A percentile compares a stretch with the other conserved stretches of the same genome.
phyloP scores from a whole-genome alignment of 2,113 vertebrate species.

The Esox niger region DNA sequence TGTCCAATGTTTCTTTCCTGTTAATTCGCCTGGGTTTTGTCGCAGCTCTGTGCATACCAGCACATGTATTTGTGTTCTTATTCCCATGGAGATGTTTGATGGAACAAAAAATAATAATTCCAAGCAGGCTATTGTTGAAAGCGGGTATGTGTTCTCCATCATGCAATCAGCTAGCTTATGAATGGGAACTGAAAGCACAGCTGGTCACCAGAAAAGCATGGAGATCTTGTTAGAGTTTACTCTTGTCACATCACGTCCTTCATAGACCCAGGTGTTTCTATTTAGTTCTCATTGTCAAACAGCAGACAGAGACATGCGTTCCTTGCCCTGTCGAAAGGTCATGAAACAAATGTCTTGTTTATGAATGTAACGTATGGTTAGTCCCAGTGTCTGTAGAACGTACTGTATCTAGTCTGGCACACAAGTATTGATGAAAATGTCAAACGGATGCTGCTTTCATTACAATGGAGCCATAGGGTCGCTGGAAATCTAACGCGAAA shows the following conservation, averaged over 20 bases:
- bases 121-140: neutral
- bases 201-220: neutral
- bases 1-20: slow-evolving; percentile 3
- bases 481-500: slow-evolving; percentile 62
- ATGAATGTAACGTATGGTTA: slow-evolving; percentile 55
- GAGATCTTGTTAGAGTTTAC: slow-evolving; percentile 9
- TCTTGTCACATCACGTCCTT: neutral
- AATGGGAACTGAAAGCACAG: neutral
- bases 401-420: slow-evolving; percentile 57
- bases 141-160: neutral
- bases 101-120: neutral
- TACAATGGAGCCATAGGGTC: slow-evolving; percentile 51
- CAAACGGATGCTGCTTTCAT: slow-evolving; percentile 52
- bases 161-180: neutral
- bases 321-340: slow-evolving; percentile 21
- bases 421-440: slow-evolving; percentile 60
- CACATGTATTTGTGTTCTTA: slow-evolving; percentile 26
- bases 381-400: too few species aligned
- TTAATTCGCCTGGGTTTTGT: neutral
- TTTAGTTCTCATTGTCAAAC: neutral
- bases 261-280: neutral
- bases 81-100: slow-evolving; percentile 14
- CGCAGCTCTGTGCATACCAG: slow-evolving; percentile 11
- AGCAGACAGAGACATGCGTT: slow-evolving; percentile 18
- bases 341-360: slow-evolving; percentile 32